Base-by-base conservation (phyloP, 2,797 vertebrate genomes). In the Chiloscyllium punctatum region DNA sequence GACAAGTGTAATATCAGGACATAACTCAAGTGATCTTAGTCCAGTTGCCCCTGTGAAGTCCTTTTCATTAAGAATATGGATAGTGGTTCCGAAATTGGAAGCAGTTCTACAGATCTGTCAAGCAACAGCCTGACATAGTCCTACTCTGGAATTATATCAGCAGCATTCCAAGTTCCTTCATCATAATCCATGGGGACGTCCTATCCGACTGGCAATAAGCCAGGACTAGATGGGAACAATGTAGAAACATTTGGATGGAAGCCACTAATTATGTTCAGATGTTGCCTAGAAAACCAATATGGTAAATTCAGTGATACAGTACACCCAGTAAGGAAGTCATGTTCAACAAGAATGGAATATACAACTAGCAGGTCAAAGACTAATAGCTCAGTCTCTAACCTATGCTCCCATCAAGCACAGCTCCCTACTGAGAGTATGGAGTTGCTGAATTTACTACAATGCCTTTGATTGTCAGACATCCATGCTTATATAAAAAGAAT, bases 201-300 rank as follows among this genome's bases (percentile, higher is more conserved):
- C 90, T 92, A 90, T 92, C 66, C 66, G 4, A 69, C 3, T 42
- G 62, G 66, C 90, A 92, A n/a, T 25, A 42, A 42, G n/a, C 90
- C 90, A 92, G n/a, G 37, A 69, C 37, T n/a, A 69, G 21, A 68
- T 69, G 62, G 90, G 66, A 69, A 92, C 66, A 69, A 42, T 42
- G 66, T 69, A 84, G 37, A 92, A 69, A 69, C n/a, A 69, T 92
- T 69, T 92, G 90, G 90, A 92, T 69, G 90, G 62, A 69, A 92
- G 62, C 8, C 90, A 92, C 62, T 69, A 69, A 69, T 92, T 92
- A 92, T 92, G n/a, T 69, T 92, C 23, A 92, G n/a, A 92, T 92
- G 90, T 68, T 92, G 62, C 25, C 37, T 27, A 42, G 90, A 68
- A 69, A 69, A 92, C 16, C 7, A 92, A 92, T 42, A 23, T n/a